Conservation (phyloP, 2,113 vertebrate genomes). For the Amblyopsis rosae region DNA sequence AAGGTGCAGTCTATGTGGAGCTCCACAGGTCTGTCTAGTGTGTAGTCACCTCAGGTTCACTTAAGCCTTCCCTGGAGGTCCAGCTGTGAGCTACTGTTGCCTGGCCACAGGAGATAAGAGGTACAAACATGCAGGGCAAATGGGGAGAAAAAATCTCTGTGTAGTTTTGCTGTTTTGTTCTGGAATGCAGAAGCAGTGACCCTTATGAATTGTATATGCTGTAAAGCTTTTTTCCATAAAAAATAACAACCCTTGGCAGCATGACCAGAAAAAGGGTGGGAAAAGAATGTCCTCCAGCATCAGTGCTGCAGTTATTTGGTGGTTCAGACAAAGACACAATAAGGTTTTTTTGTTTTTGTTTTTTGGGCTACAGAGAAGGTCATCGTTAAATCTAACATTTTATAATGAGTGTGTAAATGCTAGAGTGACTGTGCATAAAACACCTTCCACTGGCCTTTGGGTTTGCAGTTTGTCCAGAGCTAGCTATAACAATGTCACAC, state of each 20-base stretch:
- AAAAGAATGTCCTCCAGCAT: constrained; percentile 3
- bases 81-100: constrained; percentile 23
- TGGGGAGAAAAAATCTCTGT: constrained; percentile 32
- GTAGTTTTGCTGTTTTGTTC: constrained; percentile 12
- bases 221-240: constrained; percentile 8
- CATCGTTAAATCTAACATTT: no score
- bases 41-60: constrained; percentile 31
- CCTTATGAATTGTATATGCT: constrained; percentile 35
- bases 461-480: not conserved
- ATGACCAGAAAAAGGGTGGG: constrained; percentile 12
- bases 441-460: not conserved
- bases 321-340: not conserved
- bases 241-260: constrained; percentile 2
- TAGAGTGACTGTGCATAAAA: not conserved
- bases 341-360: no score
- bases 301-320: not conserved
- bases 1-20: constrained; percentile 12
- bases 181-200: constrained; percentile 37
- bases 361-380: no score
- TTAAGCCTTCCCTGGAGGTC: constrained; percentile 29
- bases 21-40: constrained; percentile 28
- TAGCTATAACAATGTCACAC: not conserved
- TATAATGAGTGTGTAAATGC: no score
- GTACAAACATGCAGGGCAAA: constrained; percentile 51
- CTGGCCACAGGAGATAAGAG: constrained; percentile 49